Evolutionary conservation across 2,797 vertebrate genomes (phyloP).

Genomic region (Sebastiscus tertius): DNA sequence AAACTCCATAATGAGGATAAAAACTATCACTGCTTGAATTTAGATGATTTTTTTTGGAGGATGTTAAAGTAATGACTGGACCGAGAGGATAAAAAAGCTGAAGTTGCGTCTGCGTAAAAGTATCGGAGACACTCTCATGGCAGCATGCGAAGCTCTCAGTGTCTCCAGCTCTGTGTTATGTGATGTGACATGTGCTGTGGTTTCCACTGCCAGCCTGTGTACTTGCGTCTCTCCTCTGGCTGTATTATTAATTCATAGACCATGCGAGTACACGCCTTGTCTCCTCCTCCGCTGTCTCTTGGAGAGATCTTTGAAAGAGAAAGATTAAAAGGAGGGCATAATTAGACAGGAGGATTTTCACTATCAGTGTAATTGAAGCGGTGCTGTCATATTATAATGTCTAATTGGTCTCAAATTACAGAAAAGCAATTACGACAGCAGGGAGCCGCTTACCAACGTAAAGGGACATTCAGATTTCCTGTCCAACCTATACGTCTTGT

Average conservation of each 20-base stretch:
- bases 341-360: conserved; percentile 74
- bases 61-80: neutral
- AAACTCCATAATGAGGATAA: conserved; percentile 13
- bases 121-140: conserved; percentile 38
- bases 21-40: conserved; percentile 1
- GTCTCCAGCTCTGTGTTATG: conserved; percentile 62
- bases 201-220: conserved; percentile 67
- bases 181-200: conserved; percentile 71
- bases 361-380: conserved; percentile 68
- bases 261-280: conserved; percentile 55
- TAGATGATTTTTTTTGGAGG: neutral
- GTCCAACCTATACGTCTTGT: conserved; percentile 10
- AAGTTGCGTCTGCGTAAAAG: neutral
- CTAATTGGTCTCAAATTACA: conserved; percentile 75
- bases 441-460: conserved; percentile 30
- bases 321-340: conserved; percentile 70
- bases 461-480: conserved; percentile 35
- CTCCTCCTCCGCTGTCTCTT: conserved; percentile 66
- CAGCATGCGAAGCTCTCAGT: conserved; percentile 62
- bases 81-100: conserved; percentile 16
- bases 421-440: conserved; percentile 48
- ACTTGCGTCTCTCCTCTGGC: conserved; percentile 64
- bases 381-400: conserved; percentile 67
- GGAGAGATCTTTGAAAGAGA: conserved; percentile 62
- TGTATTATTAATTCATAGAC: conserved; percentile 81